Evolutionary conservation across 1,140 invertebrate genomes (phyloP).

Genomic region (Drosophila pandora): DNA sequence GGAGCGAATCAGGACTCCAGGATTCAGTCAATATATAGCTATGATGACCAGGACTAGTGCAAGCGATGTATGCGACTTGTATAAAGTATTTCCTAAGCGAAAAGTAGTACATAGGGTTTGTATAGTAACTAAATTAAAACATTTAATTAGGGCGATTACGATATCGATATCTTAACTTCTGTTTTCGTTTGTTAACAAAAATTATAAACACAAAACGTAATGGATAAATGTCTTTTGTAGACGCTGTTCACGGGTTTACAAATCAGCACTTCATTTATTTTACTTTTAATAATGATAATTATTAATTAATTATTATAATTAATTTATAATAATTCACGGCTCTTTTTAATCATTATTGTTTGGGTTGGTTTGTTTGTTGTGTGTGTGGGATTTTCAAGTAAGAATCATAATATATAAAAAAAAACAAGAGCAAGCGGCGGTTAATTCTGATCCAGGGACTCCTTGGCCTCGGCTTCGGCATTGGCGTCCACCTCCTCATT

Average conservation of each 20-base stretch:
- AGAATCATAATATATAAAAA: conserved; percentile 37
- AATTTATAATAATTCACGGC: conserved; percentile 75
- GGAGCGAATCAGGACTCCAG: neutral
- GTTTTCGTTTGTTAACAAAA: conserved; percentile 44
- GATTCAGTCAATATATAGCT: conserved; percentile 28
- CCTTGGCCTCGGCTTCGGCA: conserved; percentile 61
- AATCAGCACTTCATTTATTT: conserved; percentile 78
- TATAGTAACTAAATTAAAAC: conserved; percentile 54
- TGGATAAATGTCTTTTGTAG: conserved; percentile 54
- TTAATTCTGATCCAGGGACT: conserved; percentile 34
- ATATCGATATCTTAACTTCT: conserved; percentile 40
- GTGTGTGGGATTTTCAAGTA: conserved; percentile 20
- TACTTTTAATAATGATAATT: conserved; percentile 68
- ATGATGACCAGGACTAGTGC: conserved; percentile 43
- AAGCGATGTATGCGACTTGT: conserved; percentile 37
- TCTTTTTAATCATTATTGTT: conserved; percentile 58
- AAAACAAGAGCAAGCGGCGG: conserved; percentile 45
- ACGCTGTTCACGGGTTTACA: conserved; percentile 60
- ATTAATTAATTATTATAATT: conserved; percentile 82
- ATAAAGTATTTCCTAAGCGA: conserved; percentile 72
- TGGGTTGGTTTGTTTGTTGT: conserved; percentile 26
- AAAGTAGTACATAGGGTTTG: conserved; percentile 53
- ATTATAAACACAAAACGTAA: conserved; percentile 44
- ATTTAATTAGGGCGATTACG: conserved; percentile 39
- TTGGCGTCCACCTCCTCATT: conserved; percentile 39